Conservation (phyloP, 2,888 invertebrate genomes). For the Rhagium mordax region DNA sequence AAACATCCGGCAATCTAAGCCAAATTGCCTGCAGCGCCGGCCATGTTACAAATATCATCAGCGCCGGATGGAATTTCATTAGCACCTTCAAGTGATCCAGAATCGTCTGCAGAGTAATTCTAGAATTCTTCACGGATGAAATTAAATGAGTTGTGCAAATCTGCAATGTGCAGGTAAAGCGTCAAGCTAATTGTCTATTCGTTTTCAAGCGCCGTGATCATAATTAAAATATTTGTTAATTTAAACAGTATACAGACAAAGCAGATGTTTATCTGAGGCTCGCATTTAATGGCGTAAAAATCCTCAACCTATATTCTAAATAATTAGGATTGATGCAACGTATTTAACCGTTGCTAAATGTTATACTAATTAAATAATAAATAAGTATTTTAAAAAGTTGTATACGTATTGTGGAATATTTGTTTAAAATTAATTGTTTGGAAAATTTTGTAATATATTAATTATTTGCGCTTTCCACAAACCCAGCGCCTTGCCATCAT, state of each 20-base stretch:
- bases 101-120: neutral
- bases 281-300: neutral
- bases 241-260: conserved; percentile 6
- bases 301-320: conserved; percentile 11
- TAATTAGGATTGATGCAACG: neutral
- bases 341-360: neutral
- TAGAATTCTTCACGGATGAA: neutral
- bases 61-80: neutral
- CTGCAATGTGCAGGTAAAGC: neutral
- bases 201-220: neutral
- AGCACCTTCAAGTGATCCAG: neutral
- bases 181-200: neutral
- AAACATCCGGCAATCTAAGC: no score
- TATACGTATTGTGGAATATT: no score
- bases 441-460: no score
- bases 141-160: neutral
- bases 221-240: conserved; percentile 8
- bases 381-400: no score
- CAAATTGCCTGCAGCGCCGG: neutral
- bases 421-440: no score
- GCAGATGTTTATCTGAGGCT: conserved; percentile 4
- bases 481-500: no score
- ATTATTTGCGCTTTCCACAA: no score
- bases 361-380: no score
- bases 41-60: neutral